Evolutionary conservation across 2,797 vertebrate genomes (phyloP).

Genomic region (Peromyscus nudipes): DNA sequence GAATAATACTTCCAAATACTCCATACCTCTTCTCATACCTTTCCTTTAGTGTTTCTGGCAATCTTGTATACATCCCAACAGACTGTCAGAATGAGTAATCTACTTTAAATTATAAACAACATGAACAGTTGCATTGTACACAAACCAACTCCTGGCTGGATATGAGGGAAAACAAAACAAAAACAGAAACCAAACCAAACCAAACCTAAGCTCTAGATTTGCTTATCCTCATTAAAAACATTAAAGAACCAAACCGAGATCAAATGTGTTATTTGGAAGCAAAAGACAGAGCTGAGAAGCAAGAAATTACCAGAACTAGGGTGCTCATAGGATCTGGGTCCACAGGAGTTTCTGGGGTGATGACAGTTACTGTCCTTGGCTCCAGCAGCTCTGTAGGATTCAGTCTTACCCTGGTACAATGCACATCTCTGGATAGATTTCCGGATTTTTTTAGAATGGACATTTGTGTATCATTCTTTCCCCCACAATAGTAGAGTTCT

Average conservation of each 20-base stretch:
- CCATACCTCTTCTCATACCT: background rate
- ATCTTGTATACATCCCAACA: background rate
- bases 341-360: background rate
- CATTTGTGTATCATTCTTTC: background rate
- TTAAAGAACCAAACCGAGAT: background rate
- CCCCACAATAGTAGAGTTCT: background rate
- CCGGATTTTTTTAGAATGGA: background rate
- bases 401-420: background rate
- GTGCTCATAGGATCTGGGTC: background rate
- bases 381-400: background rate
- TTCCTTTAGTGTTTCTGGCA: background rate
- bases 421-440: background rate
- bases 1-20: slow-evolving; percentile 12
- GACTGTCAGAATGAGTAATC: background rate
- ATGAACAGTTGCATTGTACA: background rate
- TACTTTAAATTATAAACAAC: background rate
- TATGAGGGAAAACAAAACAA: background rate
- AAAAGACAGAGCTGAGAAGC: background rate
- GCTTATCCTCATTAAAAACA: background rate
- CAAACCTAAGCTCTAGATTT: background rate
- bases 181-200: background rate
- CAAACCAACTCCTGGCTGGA: background rate
- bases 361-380: background rate
- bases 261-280: background rate
- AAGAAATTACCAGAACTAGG: background rate